These are phyloP conservation scores for Liolophura sinensis DNA, from an alignment of 1,140 invertebrate genomes.

Conservation along the genomic window DNA sequence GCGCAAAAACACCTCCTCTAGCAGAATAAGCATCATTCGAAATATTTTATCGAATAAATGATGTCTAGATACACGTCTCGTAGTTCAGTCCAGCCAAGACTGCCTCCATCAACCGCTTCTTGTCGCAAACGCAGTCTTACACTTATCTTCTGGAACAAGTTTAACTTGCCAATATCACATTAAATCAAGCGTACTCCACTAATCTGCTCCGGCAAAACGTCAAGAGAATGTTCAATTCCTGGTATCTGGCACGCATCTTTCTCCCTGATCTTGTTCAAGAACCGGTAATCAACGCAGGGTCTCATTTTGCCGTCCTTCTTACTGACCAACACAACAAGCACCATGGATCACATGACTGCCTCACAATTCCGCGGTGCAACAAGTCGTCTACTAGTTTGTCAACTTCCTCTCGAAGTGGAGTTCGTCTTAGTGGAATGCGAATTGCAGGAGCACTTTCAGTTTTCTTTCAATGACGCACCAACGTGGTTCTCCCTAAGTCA, in stretches of 20 bases:
- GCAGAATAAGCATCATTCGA: too few species aligned
- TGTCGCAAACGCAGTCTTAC: conserved; percentile 32
- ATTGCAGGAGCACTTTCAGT: too few species aligned
- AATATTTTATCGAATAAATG: too few species aligned
- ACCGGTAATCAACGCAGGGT: conserved; percentile 60
- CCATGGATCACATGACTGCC: conserved; percentile 29
- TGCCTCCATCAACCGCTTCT: conserved; percentile 22
- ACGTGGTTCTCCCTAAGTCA: too few species aligned
- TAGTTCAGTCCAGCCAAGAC: conserved; percentile 18
- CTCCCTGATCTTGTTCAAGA: conserved; percentile 56
- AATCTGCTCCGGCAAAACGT: conserved; percentile 42
- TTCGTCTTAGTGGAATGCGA: too few species aligned
- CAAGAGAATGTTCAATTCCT: conserved; percentile 57
- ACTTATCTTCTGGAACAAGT: conserved; percentile 6
- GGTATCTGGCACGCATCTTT: conserved; percentile 63
- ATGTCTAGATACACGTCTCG: too few species aligned
- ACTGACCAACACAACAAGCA: conserved; percentile 50
- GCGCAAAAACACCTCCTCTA: too few species aligned
- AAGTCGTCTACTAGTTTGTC: conserved; percentile 20
- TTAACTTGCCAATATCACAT: conserved; percentile 61
- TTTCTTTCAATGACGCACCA: too few species aligned
- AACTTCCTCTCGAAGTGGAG: conserved; percentile 8
- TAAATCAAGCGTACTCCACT: conserved; percentile 61
- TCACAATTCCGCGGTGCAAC: conserved; percentile 32
- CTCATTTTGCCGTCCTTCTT: conserved; percentile 61